phyloP scores from a whole-genome alignment of 2,113 vertebrate species.

The Crypturellus undulatus region DNA sequence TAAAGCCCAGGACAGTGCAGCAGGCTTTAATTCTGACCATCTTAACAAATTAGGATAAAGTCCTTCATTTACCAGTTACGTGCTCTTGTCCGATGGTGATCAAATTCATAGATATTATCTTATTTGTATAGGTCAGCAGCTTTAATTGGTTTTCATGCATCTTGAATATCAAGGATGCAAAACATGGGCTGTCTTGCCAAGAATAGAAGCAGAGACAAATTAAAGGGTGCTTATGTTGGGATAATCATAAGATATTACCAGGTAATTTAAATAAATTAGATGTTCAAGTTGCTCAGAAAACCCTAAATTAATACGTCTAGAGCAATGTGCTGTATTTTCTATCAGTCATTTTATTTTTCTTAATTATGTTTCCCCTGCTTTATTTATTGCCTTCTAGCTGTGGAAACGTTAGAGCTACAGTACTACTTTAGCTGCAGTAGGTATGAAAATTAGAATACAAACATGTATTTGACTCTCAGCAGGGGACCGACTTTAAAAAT shows the following conservation, averaged over 20 bases:
- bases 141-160: slow-evolving; percentile 24
- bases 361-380: slow-evolving; percentile 63
- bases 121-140: slow-evolving; percentile 41
- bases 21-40: background rate
- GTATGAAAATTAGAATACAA: slow-evolving; percentile 53
- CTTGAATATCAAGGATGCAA: slow-evolving; percentile 34
- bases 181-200: background rate
- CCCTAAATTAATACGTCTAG: slow-evolving; percentile 60
- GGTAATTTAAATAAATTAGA: slow-evolving; percentile 68
- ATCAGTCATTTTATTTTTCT: slow-evolving; percentile 60
- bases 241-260: slow-evolving; percentile 66
- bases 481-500: slow-evolving; percentile 39
- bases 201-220: slow-evolving; percentile 61
- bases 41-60: slow-evolving; percentile 26
- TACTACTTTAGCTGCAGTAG: slow-evolving; percentile 41
- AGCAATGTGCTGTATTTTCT: slow-evolving; percentile 55
- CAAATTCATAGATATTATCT: slow-evolving; percentile 12
- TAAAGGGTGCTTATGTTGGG: slow-evolving; percentile 53
- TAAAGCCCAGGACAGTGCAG: background rate
- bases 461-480: slow-evolving; percentile 47
- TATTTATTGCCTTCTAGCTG: slow-evolving; percentile 57
- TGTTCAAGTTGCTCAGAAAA: slow-evolving; percentile 58
- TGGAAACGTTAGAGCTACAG: background rate
- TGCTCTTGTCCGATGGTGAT: background rate
- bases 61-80: slow-evolving; percentile 30